Base-by-base conservation (phyloP, 2,113 vertebrate species). In the Saccopteryx bilineata region DNA sequence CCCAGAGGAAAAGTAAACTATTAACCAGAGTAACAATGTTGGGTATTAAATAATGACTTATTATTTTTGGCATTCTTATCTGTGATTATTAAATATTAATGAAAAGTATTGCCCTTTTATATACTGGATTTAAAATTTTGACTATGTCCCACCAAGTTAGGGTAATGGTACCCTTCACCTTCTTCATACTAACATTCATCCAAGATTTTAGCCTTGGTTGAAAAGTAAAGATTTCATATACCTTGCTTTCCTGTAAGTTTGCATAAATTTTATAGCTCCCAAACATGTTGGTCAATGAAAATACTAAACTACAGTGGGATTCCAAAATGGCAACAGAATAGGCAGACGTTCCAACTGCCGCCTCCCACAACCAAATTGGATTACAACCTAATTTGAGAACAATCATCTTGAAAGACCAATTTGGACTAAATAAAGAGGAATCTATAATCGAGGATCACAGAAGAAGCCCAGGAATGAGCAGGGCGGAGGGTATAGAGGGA, bases 31-130 rank as follows among this genome's bases (percentile, higher is more conserved):
- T 31, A 52, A 69, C 13, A 71, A 60, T 81, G 12, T 52, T 85
- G 46, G 21, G n/a, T 89, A 63, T 63, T 89, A 92, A 92, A 65
- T 80, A 94, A 63, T 28, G 88, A 26, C 26, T 76, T 63, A 54
- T 74, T 90, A 66, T 23, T 69, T 85, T 13, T 93, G 21, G 7
- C 33, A 87, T 91, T 87, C 31, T 84, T 84, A 68, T 48, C 14
- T 75, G 2, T 89, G 28, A 65, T 75, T 94, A 33, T 86, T 86
- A 86, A 94, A 86, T 71, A 74, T 7, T 54, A 58, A 76, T 94
- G 46, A 80, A 68, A 85, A 65, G 21, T 61, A 76, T 18, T 54
- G n/a, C 18, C 5, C 5, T 89, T 92, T 89, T 23, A n/a, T 52
- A 18, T 26, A 85, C 75, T 76, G 4, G 5, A 69, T 80, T 68